Percentiles rank a stretch among this genome's conserved stretches.
Evolutionary conservation across 2,113 vertebrate species (phyloP).

Genomic region (Gallinago media): DNA sequence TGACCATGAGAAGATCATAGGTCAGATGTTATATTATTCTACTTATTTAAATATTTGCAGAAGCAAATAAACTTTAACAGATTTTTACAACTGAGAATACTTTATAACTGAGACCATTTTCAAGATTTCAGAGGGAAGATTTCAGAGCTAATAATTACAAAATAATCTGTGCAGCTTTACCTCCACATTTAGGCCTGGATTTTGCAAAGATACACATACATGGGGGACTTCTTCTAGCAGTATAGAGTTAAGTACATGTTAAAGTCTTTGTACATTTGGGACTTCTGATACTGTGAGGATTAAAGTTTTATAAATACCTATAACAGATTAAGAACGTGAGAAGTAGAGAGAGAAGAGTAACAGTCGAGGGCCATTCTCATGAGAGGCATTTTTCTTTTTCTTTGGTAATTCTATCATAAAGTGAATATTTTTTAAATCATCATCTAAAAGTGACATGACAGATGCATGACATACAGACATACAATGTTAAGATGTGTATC

Average conservation of each 20-base stretch:
- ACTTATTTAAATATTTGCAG: not conserved
- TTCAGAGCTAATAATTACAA: not conserved
- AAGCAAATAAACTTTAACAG: not conserved
- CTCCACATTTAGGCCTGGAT: not conserved
- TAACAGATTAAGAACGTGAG: conserved; percentile 30
- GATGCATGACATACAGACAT: not conserved
- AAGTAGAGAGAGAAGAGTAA: not conserved
- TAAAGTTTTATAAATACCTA: conserved; percentile 48
- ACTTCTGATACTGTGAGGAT: not conserved
- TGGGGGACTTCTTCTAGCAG: not conserved
- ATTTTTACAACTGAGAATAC: not conserved
- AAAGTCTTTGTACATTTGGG: not conserved
- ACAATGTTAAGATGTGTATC: not conserved
- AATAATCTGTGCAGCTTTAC: not conserved
- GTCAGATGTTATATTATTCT: not conserved
- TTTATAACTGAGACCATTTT: not conserved
- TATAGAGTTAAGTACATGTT: conserved; percentile 10
- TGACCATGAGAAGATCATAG: not conserved
- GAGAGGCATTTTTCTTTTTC: not conserved
- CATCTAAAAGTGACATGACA: not conserved
- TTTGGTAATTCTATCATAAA: not conserved
- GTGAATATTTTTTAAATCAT: not conserved
- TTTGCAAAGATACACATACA: not conserved
- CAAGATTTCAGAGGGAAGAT: not conserved
- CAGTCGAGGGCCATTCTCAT: not conserved